Base-by-base conservation (phyloP, 2,888 invertebrate genomes). In the Micropterix aruncella region DNA sequence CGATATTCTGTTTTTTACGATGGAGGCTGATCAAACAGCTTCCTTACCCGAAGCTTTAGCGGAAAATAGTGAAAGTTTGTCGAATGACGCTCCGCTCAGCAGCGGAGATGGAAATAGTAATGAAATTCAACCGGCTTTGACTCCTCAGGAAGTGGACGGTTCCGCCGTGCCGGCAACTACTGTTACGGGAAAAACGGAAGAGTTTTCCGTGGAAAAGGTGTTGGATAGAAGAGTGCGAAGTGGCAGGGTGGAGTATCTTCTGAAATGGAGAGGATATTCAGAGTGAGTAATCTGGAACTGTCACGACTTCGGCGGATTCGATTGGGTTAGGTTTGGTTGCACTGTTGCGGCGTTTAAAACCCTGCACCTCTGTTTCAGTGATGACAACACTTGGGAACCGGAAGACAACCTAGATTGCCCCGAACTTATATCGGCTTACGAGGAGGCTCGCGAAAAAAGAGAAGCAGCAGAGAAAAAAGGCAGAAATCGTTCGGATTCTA, bases 371-470 rank as follows among this genome's bases (percentile, higher is more conserved):
- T n/a, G 38, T 60, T 62, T n/a, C 53, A 74, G 76, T 57, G 77
- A 77, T 41, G 87, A 88, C 53, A 88, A 87, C 55, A 87, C 87
- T 1, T 88, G 88, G 88, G 87, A 88, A 55, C 87, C 87, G 1
- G 82, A 82, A 57, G 84, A 83, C 51, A 86, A 89, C 52, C 63
- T 86, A 0, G 85, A 86, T 54, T 86, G 85, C 55, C 84, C 85
- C 0, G 81, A 83, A 52, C 59, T 82, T 16, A 81, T 82, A 54
- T 74, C 77, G 39, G 83, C 79, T 2, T 86, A 79, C 60, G 84
- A 86, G 58, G 80, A 78, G 43, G 76, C 75, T 17, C 66, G 74
- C 2, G 56, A 64, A 15, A 72, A 67, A 49, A 58, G 60, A 37
- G 69, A 70, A 48, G 59, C 59, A 18, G 65, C 65, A 17, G 60